phyloP scores from a whole-genome alignment of 1,140 invertebrate species.

The Drosophila biarmipes region DNA sequence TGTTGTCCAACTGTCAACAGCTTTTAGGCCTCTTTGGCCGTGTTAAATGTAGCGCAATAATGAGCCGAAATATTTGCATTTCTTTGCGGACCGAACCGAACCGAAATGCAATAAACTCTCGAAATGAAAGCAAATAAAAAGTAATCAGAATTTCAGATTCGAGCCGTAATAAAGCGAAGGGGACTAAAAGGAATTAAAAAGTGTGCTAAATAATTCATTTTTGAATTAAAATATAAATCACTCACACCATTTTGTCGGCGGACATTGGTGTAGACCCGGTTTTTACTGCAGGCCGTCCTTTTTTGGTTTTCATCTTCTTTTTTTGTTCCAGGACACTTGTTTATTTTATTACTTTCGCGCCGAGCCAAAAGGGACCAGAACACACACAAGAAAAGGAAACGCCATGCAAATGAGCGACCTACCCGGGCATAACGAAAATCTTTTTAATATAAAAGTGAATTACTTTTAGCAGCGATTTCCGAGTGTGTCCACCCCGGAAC shows the following conservation, averaged over 20 bases:
- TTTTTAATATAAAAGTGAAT: constrained; percentile 83
- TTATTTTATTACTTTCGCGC: constrained; percentile 79
- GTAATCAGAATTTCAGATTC: constrained; percentile 82
- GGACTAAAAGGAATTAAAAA: constrained; percentile 75
- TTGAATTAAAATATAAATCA: constrained; percentile 84
- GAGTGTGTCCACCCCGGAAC: constrained; percentile 57
- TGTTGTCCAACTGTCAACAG: constrained; percentile 59
- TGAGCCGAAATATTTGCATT: constrained; percentile 73
- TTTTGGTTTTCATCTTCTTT: constrained; percentile 11
- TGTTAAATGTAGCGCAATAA: constrained; percentile 75
- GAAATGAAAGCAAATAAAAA: constrained; percentile 76
- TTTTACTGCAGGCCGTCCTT: constrained; percentile 50
- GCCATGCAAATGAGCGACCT: constrained; percentile 46
- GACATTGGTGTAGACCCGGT: constrained; percentile 27
- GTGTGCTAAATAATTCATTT: constrained; percentile 84
- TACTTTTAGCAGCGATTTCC: constrained; percentile 82
- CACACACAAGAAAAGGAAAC: background rate
- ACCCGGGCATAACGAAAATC: constrained; percentile 58
- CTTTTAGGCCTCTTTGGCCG: constrained; percentile 58
- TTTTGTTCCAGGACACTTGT: constrained; percentile 67
- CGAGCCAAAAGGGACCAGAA: constrained; percentile 19
- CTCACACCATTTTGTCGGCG: constrained; percentile 80
- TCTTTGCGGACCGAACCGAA: constrained; percentile 48
- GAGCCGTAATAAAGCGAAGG: constrained; percentile 31
- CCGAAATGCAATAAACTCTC: constrained; percentile 75